These are phyloP conservation scores for Dryobotodes eremita DNA, from an alignment of 2,888 invertebrate genomes.

Conservation along the genomic window DNA sequence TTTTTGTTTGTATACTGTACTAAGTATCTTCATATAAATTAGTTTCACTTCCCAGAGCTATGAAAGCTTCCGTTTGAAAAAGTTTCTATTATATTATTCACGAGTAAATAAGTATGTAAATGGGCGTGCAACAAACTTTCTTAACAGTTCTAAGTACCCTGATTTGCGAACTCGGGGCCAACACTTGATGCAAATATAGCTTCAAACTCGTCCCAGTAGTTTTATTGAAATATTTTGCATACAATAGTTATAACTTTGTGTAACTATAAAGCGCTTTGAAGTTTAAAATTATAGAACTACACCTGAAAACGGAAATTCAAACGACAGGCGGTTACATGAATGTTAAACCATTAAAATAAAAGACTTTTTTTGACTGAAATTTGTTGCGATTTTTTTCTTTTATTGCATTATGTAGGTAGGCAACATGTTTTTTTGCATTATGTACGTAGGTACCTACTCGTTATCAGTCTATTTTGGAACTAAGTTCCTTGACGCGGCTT, in stretches of 20 bases:
- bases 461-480: not conserved
- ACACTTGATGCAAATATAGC: slow-evolving; percentile 70
- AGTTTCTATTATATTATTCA: slow-evolving; percentile 51
- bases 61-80: slow-evolving; percentile 28
- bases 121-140: slow-evolving; percentile 63
- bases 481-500: not conserved
- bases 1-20: slow-evolving; percentile 6
- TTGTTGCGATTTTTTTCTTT: not conserved
- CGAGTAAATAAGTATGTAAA: slow-evolving; percentile 55
- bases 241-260: slow-evolving; percentile 52
- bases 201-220: slow-evolving; percentile 62
- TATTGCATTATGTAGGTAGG: not conserved
- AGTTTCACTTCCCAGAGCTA: not conserved
- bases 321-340: not conserved
- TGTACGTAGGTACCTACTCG: not conserved
- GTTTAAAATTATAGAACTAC: slow-evolving; percentile 34
- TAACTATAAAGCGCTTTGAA: slow-evolving; percentile 33
- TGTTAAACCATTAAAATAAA: not conserved
- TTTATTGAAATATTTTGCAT: slow-evolving; percentile 66
- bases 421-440: too few relatives aligned
- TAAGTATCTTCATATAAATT: slow-evolving; percentile 4
- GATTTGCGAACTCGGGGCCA: slow-evolving; percentile 59
- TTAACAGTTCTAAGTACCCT: slow-evolving; percentile 66
- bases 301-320: slow-evolving; percentile 21
- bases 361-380: not conserved